Evolutionary conservation across 2,888 invertebrate genomes (phyloP).

Genomic region (Eristalis tenax): DNA sequence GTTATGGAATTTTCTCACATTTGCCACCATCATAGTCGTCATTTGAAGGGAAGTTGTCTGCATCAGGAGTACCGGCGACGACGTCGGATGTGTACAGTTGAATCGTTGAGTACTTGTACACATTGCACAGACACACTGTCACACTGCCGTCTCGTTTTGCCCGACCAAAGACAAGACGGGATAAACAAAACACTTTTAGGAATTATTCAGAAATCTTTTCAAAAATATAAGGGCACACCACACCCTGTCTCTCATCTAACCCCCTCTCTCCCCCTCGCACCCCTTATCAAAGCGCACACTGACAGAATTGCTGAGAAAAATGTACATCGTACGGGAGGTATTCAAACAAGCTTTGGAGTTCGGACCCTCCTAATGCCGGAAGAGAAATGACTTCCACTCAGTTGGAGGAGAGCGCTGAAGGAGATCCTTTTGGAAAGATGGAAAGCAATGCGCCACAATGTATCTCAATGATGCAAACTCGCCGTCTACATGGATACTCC

Average conservation of each 20-base stretch:
- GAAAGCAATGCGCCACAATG: conserved; percentile 27
- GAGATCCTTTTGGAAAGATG: background rate
- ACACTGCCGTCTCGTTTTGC: conserved; percentile 40
- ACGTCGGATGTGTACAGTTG: conserved; percentile 23
- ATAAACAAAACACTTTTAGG: conserved; percentile 67
- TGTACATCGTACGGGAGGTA: background rate
- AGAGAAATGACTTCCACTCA: conserved; percentile 58
- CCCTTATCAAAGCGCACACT: background rate
- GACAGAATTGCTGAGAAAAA: conserved; percentile 5
- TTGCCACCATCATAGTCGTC: conserved; percentile 6
- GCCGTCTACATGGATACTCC: background rate
- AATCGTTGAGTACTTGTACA: conserved; percentile 23
- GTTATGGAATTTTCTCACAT: conserved; percentile 71
- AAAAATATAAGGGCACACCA: conserved; percentile 11
- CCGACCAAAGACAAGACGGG: conserved; percentile 68
- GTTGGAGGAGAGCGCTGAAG: background rate
- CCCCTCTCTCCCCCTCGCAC: background rate
- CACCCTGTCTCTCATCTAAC: background rate
- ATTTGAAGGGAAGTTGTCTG: conserved; percentile 21
- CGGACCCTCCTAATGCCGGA: conserved; percentile 58
- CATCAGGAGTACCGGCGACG: conserved; percentile 42
- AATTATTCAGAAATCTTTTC: conserved; percentile 63
- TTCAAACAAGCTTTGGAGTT: conserved; percentile 3
- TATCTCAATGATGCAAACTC: conserved; percentile 43
- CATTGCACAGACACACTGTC: conserved; percentile 13